Percentiles rank a stretch among this genome's conserved stretches.
Conservation (phyloP, 2,113 vertebrate species). For the Bubo blakistoni region DNA sequence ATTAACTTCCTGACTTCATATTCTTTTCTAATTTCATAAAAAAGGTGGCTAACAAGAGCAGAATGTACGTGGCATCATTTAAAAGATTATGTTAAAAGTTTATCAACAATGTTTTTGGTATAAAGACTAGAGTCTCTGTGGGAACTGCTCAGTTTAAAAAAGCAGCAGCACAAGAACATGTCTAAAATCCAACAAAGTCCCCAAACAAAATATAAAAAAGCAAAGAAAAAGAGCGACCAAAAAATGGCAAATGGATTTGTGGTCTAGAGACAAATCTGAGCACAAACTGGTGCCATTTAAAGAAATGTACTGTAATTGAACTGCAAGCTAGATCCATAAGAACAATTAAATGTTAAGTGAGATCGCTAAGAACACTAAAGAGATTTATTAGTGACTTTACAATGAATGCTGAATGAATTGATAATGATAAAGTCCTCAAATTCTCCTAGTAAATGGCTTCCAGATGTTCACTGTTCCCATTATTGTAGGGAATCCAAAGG, state of each 20-base stretch:
- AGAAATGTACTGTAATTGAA: not conserved
- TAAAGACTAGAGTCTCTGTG: not conserved
- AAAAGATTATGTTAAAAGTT: not conserved
- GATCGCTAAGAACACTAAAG: not conserved
- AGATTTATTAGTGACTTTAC: not conserved
- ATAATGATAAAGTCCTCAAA: not conserved
- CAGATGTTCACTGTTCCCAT: not conserved
- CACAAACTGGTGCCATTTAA: not conserved
- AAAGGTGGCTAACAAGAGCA: slow-evolving; percentile 1
- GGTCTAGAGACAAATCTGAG: not conserved
- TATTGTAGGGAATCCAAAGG: not conserved
- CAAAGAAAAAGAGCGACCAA: not conserved
- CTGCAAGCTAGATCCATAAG: not conserved
- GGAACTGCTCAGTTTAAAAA: not conserved
- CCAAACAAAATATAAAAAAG: not conserved
- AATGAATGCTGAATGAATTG: not conserved
- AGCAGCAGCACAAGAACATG: not conserved
- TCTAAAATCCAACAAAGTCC: not conserved
- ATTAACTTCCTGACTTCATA: not conserved
- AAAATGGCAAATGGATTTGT: not conserved
- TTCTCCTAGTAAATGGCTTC: not conserved
- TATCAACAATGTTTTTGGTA: not conserved
- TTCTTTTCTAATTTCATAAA: slow-evolving; percentile 11
- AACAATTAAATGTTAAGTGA: not conserved
- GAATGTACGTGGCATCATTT: not conserved